Evolutionary conservation across 2,113 vertebrate species (phyloP), one percentile per base, ranked within the genome.

Genomic region (Myanophis thanlyinensis): DNA sequence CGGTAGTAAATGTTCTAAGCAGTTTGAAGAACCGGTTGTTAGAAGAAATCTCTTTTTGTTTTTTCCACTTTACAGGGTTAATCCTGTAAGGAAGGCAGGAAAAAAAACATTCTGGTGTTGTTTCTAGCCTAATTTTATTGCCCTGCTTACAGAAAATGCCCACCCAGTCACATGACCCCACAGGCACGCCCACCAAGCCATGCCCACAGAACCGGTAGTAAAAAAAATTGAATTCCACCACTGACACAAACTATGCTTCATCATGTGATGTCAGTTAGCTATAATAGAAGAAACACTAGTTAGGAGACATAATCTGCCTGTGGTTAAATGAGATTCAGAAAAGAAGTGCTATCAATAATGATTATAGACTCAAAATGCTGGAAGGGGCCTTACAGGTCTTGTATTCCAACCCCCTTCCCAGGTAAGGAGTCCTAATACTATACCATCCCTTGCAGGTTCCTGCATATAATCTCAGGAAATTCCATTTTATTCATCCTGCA

Each of bases 231-330:
- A n/a, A n/a, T n/a, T n/a, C n/a, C n/a, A n/a, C n/a, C n/a, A n/a
- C n/a, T n/a, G n/a, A n/a, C n/a, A n/a, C 0, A 0, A 46, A 27
- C 80, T 25, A 1, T 3, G 27, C 90, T 47, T 88, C 0, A 2
- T 30, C 12, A 51, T 73, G 89, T 27, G 52, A 9, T 94, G 88
- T 94, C 89, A 89, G 80, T 52, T 96, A 94, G 92, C 92, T 67
- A 1, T 0, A 85, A 5, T 87, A 93, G 91, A 88, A 89, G 48
- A 40, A 94, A 93, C 0, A 0, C 48, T 94, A 62, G 87, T 85
- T 40, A 3, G 88, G 85, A 93, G 88, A 85, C 53, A 80, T 0
- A 1, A n/a, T 86, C 85, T 89, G 12, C 7, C 88, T 86, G 92
- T 85, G 87, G 89, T 47, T n/a, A n/a, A 46, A 85, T 30, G 85